These are phyloP conservation scores for Rhinichthys osculus DNA, from an alignment of 2,797 vertebrate genomes.

Conservation along the genomic window DNA sequence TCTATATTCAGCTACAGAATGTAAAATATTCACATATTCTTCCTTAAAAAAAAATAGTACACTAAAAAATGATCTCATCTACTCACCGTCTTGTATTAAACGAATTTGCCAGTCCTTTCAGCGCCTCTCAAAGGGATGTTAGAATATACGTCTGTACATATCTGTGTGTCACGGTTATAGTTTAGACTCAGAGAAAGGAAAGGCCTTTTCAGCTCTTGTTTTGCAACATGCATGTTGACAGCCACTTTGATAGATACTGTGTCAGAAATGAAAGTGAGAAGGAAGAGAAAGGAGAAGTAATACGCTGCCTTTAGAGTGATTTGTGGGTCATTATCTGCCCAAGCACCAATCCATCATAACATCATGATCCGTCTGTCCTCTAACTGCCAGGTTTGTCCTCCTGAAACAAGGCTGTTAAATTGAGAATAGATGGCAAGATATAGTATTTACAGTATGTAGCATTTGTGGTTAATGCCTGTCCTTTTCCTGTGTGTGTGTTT, in stretches of 20 bases:
- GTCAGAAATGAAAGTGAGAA: constrained; percentile 2
- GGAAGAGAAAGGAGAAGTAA: not conserved
- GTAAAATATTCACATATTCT: not conserved
- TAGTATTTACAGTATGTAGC: not conserved
- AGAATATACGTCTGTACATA: not conserved
- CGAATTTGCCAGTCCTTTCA: not conserved
- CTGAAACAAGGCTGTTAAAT: not conserved
- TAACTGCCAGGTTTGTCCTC: constrained; percentile 4
- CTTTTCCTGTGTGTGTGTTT: constrained; percentile 30
- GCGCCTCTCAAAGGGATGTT: not conserved
- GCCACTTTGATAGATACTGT: not conserved
- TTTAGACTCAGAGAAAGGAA: not conserved
- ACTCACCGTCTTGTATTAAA: too few relatives aligned
- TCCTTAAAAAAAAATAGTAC: not conserved
- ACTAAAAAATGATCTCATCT: not conserved
- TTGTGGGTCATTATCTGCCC: not conserved
- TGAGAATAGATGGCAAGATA: not conserved
- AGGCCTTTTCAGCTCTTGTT: not conserved
- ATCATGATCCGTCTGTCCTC: not conserved
- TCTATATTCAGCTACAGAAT: not conserved
- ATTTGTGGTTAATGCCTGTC: not conserved
- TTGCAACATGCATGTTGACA: not conserved
- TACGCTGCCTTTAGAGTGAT: not conserved
- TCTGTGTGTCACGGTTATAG: not conserved
- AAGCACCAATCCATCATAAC: not conserved